Percentiles rank a stretch among this genome's conserved stretches.
These are phyloP conservation scores for Scotopteryx bipunctaria DNA, from an alignment of 2,888 invertebrate genomes.

Conservation along the genomic window DNA sequence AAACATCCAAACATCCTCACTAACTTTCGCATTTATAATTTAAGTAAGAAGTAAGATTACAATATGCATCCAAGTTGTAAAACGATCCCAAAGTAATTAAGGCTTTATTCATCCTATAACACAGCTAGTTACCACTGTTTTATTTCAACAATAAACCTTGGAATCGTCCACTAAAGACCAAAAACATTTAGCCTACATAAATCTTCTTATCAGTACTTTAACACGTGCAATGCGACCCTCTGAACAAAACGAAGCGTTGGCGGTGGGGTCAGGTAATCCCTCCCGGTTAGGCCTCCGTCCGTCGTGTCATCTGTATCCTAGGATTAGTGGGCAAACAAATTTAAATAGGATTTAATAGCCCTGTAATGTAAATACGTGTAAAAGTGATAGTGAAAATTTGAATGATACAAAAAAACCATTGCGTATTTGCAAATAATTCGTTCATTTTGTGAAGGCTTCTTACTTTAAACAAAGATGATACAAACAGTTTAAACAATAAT, in stretches of 20 bases:
- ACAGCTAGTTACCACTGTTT: conserved; percentile 2
- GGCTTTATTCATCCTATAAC: no score
- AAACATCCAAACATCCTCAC: no score
- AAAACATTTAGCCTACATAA: conserved; percentile 27
- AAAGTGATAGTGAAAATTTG: no score
- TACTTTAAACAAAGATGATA: no score
- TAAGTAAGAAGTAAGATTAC: no score
- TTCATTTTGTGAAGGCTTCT: no score
- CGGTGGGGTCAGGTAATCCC: conserved; percentile 34
- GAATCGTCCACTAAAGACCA: conserved; percentile 12
- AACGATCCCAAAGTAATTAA: no score
- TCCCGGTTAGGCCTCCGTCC: conserved; percentile 31
- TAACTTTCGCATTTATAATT: no score
- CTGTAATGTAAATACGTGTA: conserved; percentile 18
- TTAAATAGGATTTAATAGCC: conserved; percentile 25
- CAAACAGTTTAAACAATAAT: no score
- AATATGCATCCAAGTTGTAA: no score
- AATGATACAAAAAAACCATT: no score
- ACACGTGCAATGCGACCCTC: conserved; percentile 35
- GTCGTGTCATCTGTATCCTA: conserved; percentile 35
- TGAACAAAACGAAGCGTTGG: conserved; percentile 27
- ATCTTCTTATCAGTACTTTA: conserved; percentile 40
- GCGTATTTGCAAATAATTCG: no score
- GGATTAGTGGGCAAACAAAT: conserved; percentile 34
- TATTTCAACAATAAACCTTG: conserved; percentile 10